These are phyloP conservation scores for Trematomus bernacchii DNA, from an alignment of 2,797 vertebrate species.

Conservation along the genomic window DNA sequence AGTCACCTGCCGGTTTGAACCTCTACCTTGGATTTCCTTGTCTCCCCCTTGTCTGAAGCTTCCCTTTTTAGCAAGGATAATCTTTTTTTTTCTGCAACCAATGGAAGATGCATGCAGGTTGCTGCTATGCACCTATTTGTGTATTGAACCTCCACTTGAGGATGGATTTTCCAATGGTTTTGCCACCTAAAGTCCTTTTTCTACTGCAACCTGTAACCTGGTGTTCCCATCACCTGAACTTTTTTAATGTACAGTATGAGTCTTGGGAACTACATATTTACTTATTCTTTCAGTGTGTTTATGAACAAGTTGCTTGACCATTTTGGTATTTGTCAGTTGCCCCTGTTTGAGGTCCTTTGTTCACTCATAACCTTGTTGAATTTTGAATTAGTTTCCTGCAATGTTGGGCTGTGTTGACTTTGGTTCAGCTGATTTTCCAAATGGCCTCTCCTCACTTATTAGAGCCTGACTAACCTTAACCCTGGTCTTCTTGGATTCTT, in stretches of 20 bases:
- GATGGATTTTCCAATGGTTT: no score
- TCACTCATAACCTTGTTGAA: not conserved
- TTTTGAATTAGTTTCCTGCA: conserved; percentile 2
- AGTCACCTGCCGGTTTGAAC: not conserved
- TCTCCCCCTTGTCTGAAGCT: not conserved
- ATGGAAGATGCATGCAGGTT: no score
- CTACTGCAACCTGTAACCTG: no score
- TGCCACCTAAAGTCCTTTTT: no score
- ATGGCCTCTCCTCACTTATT: not conserved
- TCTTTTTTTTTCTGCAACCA: no score
- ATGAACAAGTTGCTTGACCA: not conserved
- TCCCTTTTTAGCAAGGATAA: no score
- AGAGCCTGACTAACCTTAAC: not conserved
- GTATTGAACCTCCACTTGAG: no score
- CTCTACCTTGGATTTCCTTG: not conserved
- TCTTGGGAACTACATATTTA: not conserved
- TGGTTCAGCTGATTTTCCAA: not conserved
- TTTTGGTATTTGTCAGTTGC: not conserved
- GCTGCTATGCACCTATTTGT: no score
- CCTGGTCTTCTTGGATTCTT: not conserved
- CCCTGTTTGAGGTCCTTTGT: not conserved
- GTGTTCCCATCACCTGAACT: not conserved
- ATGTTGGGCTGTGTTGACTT: not conserved
- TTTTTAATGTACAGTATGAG: not conserved
- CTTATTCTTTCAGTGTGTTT: not conserved